Evolutionary conservation across 2,888 invertebrate genomes (phyloP).

Genomic region (Tetranychus piercei): DNA sequence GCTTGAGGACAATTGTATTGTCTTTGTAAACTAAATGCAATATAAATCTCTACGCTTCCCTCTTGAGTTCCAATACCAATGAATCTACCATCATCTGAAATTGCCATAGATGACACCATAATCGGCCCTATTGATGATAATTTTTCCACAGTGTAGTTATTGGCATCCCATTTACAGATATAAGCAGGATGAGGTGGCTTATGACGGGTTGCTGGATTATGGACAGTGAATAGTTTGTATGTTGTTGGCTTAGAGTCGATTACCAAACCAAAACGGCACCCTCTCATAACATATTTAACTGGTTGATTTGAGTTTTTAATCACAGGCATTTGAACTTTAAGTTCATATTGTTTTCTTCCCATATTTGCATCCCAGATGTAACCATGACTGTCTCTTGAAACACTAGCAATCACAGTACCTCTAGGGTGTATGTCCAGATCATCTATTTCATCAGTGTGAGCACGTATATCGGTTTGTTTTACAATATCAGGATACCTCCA

Average conservation of each 20-base stretch:
- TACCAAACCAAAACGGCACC: slow-evolving; percentile 42
- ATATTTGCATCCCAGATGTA: slow-evolving; percentile 54
- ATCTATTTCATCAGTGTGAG: slow-evolving; percentile 77
- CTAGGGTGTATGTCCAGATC: slow-evolving; percentile 75
- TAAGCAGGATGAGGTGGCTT: slow-evolving; percentile 40
- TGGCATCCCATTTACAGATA: slow-evolving; percentile 57
- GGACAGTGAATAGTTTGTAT: slow-evolving; percentile 45
- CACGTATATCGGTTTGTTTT: slow-evolving; percentile 48
- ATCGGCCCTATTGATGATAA: slow-evolving; percentile 44
- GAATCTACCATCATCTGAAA: slow-evolving; percentile 71
- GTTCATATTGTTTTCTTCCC: slow-evolving; percentile 47
- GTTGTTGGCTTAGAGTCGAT: slow-evolving; percentile 45
- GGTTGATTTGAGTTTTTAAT: slow-evolving; percentile 19
- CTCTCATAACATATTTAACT: slow-evolving; percentile 30
- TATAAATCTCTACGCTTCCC: slow-evolving; percentile 71
- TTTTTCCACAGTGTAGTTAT: slow-evolving; percentile 42
- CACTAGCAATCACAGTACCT: slow-evolving; percentile 54
- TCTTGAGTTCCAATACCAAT: slow-evolving; percentile 83
- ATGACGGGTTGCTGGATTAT: slow-evolving; percentile 56
- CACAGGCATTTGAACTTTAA: slow-evolving; percentile 56
- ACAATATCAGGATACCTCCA: slow-evolving; percentile 73
- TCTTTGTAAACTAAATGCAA: slow-evolving; percentile 72
- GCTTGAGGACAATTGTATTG: slow-evolving; percentile 62
- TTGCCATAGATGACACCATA: slow-evolving; percentile 62
- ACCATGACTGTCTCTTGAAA: slow-evolving; percentile 69